Evolutionary conservation across 92 coral and sea anemone species (phyloP).

Genomic region (Phenganax subtilis): DNA sequence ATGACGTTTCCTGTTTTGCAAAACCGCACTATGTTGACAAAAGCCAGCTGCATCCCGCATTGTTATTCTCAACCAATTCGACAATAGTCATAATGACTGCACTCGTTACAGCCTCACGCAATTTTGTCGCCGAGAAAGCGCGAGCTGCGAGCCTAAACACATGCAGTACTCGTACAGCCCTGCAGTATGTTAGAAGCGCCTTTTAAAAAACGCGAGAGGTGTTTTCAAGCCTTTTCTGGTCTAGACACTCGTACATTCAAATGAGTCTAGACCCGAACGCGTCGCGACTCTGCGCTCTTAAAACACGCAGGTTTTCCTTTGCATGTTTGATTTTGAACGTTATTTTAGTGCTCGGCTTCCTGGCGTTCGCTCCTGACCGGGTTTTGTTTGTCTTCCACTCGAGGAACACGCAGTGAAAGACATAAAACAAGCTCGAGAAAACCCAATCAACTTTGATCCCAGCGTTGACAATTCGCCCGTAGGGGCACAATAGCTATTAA

Average conservation of each 20-base stretch:
- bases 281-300: constrained; percentile 29
- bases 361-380: background rate
- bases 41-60: constrained; percentile 23
- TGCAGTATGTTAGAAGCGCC: background rate
- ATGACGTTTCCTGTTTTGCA: constrained; percentile 6
- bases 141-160: background rate
- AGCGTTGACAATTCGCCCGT: constrained; percentile 10
- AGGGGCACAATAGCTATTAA: constrained; percentile 24
- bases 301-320: background rate
- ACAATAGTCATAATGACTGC: background rate
- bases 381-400: constrained; percentile 14
- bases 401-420: constrained; percentile 6
- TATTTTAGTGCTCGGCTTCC: background rate
- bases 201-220: background rate
- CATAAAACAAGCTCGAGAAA: background rate
- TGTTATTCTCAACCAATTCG: constrained; percentile 15
- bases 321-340: background rate
- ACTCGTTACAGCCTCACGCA: background rate
- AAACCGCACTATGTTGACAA: background rate
- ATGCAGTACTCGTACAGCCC: background rate
- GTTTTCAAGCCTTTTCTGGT: background rate
- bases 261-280: constrained; percentile 36
- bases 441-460: background rate
- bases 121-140: background rate
- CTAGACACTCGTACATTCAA: constrained; percentile 27